Evolutionary conservation across 2,888 invertebrate genomes (phyloP).

Genomic region (Torymus texanus): DNA sequence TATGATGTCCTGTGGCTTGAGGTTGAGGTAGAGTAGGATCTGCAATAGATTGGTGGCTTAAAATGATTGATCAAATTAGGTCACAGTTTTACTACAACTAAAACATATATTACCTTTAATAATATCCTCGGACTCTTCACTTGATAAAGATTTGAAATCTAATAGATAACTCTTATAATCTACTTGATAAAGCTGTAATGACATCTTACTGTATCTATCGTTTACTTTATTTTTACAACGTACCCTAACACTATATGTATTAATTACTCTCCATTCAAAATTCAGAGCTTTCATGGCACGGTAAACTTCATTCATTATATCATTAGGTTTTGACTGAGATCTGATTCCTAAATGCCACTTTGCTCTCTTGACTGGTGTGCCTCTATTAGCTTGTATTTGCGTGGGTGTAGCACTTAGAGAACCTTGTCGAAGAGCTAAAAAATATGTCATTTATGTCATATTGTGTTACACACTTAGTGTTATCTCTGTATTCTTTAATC

Average conservation of each 20-base stretch:
- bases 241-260: conserved; percentile 96
- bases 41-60: conserved; percentile 8
- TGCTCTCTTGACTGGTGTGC: conserved; percentile 92
- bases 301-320: conserved; percentile 99
- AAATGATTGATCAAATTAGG: conserved; percentile 12
- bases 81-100: background rate
- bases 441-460: background rate
- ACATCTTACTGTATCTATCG: conserved; percentile 95
- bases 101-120: conserved; percentile 66
- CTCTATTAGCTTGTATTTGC: conserved; percentile 74
- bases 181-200: conserved; percentile 98
- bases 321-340: conserved; percentile 98
- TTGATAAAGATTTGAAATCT: conserved; percentile 96
- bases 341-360: conserved; percentile 99
- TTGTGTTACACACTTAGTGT: too few species aligned
- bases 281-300: conserved; percentile 98
- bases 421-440: conserved; percentile 74
- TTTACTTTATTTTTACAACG: conserved; percentile 91
- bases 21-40: conserved; percentile 64
- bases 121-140: conserved; percentile 80
- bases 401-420: conserved; percentile 65
- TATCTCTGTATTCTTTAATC: too few species aligned
- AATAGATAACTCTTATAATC: conserved; percentile 98
- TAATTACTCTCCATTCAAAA: conserved; percentile 99
- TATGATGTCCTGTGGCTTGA: conserved; percentile 83